Conservation (phyloP, 2,113 vertebrate species). For the Sapajus apella region DNA sequence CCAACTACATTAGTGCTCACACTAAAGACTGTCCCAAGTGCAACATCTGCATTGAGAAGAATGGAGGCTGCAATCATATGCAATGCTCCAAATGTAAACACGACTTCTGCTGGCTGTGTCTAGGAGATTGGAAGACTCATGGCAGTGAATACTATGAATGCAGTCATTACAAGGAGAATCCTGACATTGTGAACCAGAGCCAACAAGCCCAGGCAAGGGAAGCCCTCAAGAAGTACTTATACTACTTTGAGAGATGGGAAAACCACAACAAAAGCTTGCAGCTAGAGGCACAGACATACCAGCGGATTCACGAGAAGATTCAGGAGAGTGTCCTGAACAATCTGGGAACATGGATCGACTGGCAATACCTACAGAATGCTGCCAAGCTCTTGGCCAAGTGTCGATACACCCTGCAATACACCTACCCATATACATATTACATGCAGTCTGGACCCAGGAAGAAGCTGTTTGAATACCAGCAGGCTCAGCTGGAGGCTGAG, state of each 20-base stretch:
- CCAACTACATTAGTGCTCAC: constrained; percentile 99
- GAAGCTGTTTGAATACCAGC: constrained; percentile 99
- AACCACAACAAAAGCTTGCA: constrained; percentile 99
- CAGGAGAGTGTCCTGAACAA: constrained; percentile 99
- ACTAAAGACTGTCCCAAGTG: constrained; percentile 99
- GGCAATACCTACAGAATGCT: constrained; percentile 99
- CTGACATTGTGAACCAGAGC: constrained; percentile 99
- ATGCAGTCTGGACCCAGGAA: constrained; percentile 99
- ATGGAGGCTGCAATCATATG: constrained; percentile 99
- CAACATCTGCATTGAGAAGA: constrained; percentile 99
- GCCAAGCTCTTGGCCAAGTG: constrained; percentile 99
- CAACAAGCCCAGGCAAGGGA: constrained; percentile 99
- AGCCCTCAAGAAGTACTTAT: constrained; percentile 99
- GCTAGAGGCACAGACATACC: constrained; percentile 98
- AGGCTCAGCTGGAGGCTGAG: constrained; percentile 98
- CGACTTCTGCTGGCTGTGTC: constrained; percentile 52
- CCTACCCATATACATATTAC: constrained; percentile 99
- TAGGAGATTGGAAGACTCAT: constrained; percentile 93
- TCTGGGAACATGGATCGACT: constrained; percentile 99
- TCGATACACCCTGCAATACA: constrained; percentile 99
- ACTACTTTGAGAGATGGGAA: constrained; percentile 99
- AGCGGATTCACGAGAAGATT: constrained; percentile 99
- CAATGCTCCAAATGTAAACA: constrained; percentile 99
- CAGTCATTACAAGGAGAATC: constrained; percentile 99
- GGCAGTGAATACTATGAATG: constrained; percentile 99